Conservation (phyloP, 1,140 invertebrate species). For the Marisa cornuarietis region DNA sequence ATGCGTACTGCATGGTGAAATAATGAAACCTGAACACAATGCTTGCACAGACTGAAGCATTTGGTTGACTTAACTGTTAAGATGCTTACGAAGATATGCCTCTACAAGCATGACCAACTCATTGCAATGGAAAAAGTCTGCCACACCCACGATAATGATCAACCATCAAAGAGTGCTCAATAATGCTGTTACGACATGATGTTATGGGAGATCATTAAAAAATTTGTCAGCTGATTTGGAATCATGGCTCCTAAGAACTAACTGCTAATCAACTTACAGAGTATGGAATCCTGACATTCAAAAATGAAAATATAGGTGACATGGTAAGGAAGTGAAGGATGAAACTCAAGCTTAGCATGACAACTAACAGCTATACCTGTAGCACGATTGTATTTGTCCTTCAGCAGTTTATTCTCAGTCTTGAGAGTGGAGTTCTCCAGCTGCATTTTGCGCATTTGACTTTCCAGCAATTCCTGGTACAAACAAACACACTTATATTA, state of each 20-base stretch:
- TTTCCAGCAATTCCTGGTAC: conserved; percentile 53
- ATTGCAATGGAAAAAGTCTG: no score
- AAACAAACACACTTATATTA: no score
- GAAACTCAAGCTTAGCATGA: neutral
- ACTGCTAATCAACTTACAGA: neutral
- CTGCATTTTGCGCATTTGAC: conserved; percentile 56
- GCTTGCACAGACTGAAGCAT: no score
- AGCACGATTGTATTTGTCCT: conserved; percentile 57
- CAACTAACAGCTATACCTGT: conserved; percentile 33
- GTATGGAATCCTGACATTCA: neutral
- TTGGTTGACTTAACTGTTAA: no score
- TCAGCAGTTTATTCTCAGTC: conserved; percentile 59
- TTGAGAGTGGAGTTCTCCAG: conserved; percentile 54
- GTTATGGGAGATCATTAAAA: no score
- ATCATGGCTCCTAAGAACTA: no score
- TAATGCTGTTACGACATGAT: no score
- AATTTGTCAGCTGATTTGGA: no score
- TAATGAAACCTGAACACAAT: neutral
- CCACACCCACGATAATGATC: no score
- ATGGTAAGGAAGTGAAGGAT: neutral
- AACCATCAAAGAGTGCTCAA: no score
- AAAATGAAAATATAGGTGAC: neutral
- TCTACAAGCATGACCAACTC: no score
- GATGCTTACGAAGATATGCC: no score
- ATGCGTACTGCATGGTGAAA: conserved; percentile 33